Evolutionary conservation across 2,797 vertebrate genomes (phyloP).

Genomic region (Picus viridis): DNA sequence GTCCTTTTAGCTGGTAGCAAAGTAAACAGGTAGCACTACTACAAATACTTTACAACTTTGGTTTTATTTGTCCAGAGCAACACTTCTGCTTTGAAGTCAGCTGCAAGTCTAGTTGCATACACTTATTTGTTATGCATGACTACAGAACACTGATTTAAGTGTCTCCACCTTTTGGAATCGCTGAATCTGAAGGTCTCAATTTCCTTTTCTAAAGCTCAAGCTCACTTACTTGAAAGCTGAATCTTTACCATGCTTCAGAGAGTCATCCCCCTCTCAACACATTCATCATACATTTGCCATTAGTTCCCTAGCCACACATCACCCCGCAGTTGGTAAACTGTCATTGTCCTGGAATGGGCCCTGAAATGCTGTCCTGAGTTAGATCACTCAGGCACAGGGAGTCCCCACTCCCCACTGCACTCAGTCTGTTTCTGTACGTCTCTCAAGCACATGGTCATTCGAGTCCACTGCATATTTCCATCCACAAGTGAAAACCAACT

Average conservation of each 20-base stretch:
- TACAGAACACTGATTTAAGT: not conserved
- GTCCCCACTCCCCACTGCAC: not conserved
- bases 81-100: not conserved
- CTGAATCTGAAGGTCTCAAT: not conserved
- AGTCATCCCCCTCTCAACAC: not conserved
- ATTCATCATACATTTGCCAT: fast-evolving
- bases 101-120: not conserved
- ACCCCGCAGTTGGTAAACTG: not conserved
- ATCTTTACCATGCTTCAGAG: not conserved
- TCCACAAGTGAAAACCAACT: not conserved
- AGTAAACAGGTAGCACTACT: not conserved
- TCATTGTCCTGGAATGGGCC: not conserved
- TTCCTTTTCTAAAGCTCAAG: not conserved
- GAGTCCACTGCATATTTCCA: not conserved
- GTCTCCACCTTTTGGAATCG: not conserved
- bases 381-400: fast-evolving
- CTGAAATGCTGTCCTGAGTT: not conserved
- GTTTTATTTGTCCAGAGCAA: not conserved
- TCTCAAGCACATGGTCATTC: not conserved
- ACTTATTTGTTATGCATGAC: fast-evolving
- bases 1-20: not conserved
- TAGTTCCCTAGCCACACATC: not conserved
- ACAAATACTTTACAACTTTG: not conserved
- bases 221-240: not conserved
- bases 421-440: not conserved